phyloP scores from a whole-genome alignment of 2,888 invertebrate species.

The Sarcophaga carnaria region DNA sequence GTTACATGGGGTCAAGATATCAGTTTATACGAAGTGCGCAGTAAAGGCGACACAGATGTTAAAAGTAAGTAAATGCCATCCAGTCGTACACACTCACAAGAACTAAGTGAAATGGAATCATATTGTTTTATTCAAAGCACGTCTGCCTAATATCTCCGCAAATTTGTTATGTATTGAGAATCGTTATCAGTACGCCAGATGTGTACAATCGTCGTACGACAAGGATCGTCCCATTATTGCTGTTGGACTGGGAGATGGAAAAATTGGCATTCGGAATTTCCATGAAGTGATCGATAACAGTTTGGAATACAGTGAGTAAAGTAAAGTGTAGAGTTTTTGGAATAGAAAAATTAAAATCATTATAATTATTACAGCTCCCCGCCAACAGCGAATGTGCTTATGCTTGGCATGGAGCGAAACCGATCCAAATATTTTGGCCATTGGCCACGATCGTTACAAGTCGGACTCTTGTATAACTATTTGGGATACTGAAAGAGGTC shows the following conservation, averaged over 20 bases:
- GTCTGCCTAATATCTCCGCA: conserved; percentile 76
- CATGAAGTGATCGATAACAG: conserved; percentile 84
- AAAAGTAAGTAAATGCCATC: conserved; percentile 58
- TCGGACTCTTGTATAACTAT: conserved; percentile 93
- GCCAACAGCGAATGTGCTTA: conserved; percentile 92
- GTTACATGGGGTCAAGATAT: conserved; percentile 96
- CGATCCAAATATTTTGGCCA: conserved; percentile 91
- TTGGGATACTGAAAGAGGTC: conserved; percentile 88
- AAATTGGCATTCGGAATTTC: conserved; percentile 90
- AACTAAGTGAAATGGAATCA: not conserved
- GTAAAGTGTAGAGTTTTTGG: not conserved
- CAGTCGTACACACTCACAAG: too few species aligned
- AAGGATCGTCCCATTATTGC: conserved; percentile 91
- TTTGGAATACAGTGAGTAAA: conserved; percentile 79
- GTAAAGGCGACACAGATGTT: conserved; percentile 71
- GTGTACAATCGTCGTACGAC: conserved; percentile 93
- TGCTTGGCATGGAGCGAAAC: conserved; percentile 93
- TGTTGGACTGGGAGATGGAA: conserved; percentile 94
- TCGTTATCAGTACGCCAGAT: conserved; percentile 89
- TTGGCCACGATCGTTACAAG: conserved; percentile 94
- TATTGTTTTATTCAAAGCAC: conserved; percentile 69
- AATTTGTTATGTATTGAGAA: conserved; percentile 79
- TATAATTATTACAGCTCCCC: conserved; percentile 85
- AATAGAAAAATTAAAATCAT: not conserved
- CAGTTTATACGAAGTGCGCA: conserved; percentile 89